Evolutionary conservation across 2,888 invertebrate genomes (phyloP).

Genomic region (Tachina grossa): DNA sequence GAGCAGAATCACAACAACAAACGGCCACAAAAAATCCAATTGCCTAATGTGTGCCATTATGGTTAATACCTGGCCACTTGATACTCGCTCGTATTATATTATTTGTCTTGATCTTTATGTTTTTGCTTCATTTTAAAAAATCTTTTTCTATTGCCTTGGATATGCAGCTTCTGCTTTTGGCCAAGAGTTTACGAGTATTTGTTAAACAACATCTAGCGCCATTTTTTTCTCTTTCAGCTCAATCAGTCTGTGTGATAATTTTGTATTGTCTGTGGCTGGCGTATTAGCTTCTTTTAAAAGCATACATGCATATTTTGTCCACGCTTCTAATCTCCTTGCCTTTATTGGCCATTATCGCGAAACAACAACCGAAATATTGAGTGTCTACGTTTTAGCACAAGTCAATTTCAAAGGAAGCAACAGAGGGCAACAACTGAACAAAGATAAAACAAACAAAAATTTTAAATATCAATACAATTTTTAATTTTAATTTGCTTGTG

Average conservation of each 20-base stretch:
- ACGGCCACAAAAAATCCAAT: conserved; percentile 42
- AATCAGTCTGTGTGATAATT: conserved; percentile 55
- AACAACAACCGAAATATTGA: conserved; percentile 59
- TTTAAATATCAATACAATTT: conserved; percentile 62
- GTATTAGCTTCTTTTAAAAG: conserved; percentile 20
- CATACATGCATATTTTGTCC: conserved; percentile 64
- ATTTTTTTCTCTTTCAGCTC: conserved; percentile 76
- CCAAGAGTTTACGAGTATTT: conserved; percentile 64
- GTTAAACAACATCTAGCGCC: conserved; percentile 77
- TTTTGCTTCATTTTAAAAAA: conserved; percentile 70
- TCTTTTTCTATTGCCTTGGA: conserved; percentile 47
- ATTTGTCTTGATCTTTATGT: conserved; percentile 73
- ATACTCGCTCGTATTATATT: conserved; percentile 47
- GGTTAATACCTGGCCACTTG: conserved; percentile 55
- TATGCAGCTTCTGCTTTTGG: conserved; percentile 48
- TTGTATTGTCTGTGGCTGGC: conserved; percentile 18
- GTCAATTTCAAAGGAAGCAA: conserved; percentile 53
- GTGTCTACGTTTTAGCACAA: conserved; percentile 65
- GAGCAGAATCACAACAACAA: conserved; percentile 9
- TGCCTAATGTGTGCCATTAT: conserved; percentile 70
- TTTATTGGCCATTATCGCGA: conserved; percentile 70
- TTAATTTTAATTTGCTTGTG: conserved; percentile 75
- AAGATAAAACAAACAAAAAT: conserved; percentile 44
- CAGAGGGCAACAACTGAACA: conserved; percentile 24
- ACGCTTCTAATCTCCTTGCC: conserved; percentile 70